Evolutionary conservation across 2,888 invertebrate species (phyloP).

Genomic region (Hypsopygia costalis): DNA sequence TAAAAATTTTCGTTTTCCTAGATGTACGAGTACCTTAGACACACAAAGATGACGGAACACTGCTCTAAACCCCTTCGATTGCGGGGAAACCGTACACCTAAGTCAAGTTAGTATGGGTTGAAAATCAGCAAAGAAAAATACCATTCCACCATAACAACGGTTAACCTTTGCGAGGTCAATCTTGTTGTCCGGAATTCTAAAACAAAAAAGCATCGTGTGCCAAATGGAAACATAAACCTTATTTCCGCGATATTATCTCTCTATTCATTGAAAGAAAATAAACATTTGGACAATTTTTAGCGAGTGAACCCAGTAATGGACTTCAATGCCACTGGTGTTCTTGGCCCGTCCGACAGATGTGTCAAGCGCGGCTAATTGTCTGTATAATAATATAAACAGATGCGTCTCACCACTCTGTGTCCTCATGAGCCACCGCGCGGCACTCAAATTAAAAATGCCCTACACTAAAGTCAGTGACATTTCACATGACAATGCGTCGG

Average conservation of each 20-base stretch:
- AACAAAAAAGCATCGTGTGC: constrained; percentile 1
- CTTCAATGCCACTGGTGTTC: constrained; percentile 38
- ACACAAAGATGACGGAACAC: no score
- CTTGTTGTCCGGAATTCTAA: neutral
- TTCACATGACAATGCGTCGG: constrained; percentile 14
- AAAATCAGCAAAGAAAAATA: no score
- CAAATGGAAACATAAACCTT: constrained; percentile 2
- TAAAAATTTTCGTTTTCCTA: no score
- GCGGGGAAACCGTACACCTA: no score
- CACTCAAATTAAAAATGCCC: constrained; percentile 37
- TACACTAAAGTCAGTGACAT: constrained; percentile 42
- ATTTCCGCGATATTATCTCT: constrained; percentile 1
- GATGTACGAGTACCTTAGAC: no score
- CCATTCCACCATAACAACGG: no score
- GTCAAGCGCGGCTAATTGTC: constrained; percentile 56
- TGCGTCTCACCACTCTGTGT: constrained; percentile 40
- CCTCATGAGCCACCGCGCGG: constrained; percentile 42
- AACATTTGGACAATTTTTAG: constrained; percentile 5
- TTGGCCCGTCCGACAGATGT: constrained; percentile 49
- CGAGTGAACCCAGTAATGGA: constrained; percentile 8
- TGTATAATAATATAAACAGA: constrained; percentile 52
- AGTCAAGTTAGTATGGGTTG: no score
- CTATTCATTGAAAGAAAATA: constrained; percentile 5
- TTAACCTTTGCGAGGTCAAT: no score
- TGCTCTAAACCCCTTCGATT: no score